Conservation (phyloP, 2,888 invertebrate species). For the Odontocerum albicorne region DNA sequence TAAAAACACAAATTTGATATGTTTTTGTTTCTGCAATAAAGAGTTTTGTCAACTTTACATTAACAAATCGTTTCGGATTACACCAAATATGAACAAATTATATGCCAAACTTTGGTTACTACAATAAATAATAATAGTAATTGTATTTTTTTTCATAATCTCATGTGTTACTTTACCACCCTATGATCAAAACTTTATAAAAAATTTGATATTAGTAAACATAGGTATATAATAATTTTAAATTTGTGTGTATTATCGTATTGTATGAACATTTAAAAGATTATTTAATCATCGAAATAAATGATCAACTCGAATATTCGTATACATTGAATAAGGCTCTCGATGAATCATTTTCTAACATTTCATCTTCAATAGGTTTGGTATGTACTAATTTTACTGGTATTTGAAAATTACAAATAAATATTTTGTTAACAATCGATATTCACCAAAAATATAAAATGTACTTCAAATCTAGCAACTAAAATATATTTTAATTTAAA, state of each 20-base stretch:
- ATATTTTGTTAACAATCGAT: no score
- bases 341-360: conserved; percentile 42
- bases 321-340: conserved; percentile 73
- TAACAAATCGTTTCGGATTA: no score
- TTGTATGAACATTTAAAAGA: conserved; percentile 51
- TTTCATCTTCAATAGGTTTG: conserved; percentile 30
- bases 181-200: conserved; percentile 21
- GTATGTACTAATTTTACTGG: no score
- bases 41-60: no score
- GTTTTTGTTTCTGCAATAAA: no score
- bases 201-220: conserved; percentile 32
- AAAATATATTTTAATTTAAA: no score
- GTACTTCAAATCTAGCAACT: no score
- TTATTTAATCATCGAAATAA: conserved; percentile 37
- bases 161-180: not conserved
- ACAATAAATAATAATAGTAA: no score
- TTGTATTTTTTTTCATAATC: not conserved
- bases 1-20: no score
- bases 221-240: conserved; percentile 47
- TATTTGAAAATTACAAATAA: no score
- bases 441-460: no score
- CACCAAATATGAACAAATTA: no score
- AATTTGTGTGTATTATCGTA: conserved; percentile 51
- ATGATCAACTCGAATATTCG: conserved; percentile 54
- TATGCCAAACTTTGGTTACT: not conserved